These are phyloP conservation scores for Porites lobata DNA, from an alignment of 92 coral and sea anemone species.

Conservation along the genomic window DNA sequence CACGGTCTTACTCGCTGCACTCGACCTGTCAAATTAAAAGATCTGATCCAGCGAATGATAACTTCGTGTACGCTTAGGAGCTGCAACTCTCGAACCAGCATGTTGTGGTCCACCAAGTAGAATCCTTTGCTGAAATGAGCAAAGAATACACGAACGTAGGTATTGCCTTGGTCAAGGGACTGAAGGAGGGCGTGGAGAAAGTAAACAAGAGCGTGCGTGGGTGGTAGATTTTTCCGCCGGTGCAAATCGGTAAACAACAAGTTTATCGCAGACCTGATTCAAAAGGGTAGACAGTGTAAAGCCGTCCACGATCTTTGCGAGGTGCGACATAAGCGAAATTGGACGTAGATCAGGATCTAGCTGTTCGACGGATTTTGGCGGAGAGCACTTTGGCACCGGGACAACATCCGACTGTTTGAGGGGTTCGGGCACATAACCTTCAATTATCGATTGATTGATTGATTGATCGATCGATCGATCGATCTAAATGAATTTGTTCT, in stretches of 20 bases:
- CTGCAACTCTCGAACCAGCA: background rate
- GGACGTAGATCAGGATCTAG: no score
- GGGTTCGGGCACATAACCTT: conserved; percentile 49
- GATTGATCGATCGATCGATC: no score
- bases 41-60: no score
- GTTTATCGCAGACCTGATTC: no score
- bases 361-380: conserved; percentile 31
- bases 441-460: conserved; percentile 24
- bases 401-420: conserved; percentile 47
- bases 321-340: no score
- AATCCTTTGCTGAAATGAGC: conserved; percentile 13
- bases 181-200: background rate
- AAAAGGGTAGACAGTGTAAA: no score
- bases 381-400: conserved; percentile 57
- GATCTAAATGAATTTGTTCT: no score
- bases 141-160: background rate
- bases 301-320: no score
- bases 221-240: conserved; percentile 17
- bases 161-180: background rate
- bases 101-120: background rate
- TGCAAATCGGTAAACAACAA: conserved; percentile 37
- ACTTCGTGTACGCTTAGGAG: no score
- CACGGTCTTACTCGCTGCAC: no score
- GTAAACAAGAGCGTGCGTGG: conserved; percentile 45
- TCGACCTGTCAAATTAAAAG: no score